Evolutionary conservation across 1,140 invertebrate species (phyloP).

Genomic region (Listronotus bonariensis): DNA sequence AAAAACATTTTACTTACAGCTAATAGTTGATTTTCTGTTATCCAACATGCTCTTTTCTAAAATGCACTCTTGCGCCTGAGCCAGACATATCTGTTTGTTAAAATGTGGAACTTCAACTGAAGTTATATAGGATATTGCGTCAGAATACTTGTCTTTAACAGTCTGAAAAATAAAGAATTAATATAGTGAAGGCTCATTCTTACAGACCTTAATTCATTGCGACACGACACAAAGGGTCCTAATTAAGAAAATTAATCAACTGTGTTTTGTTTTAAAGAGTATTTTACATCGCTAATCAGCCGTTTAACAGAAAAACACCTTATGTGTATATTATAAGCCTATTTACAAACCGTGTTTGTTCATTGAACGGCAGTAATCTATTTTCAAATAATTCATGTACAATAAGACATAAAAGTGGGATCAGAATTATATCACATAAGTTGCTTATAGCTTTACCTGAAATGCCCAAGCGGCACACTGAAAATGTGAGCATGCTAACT

Average conservation of each 20-base stretch:
- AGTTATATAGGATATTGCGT: constrained; percentile 56
- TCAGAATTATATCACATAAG: background rate
- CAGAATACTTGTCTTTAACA: constrained; percentile 69
- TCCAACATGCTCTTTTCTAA: constrained; percentile 97
- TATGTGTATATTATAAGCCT: too few species aligned
- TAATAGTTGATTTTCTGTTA: constrained; percentile 89
- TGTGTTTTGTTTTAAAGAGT: too few species aligned
- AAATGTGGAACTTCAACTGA: constrained; percentile 82
- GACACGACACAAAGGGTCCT: too few species aligned
- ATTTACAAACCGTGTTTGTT: too few species aligned
- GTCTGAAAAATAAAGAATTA: constrained; percentile 35
- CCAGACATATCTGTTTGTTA: constrained; percentile 79
- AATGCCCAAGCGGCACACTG: constrained; percentile 97
- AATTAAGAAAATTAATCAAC: too few species aligned
- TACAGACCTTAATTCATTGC: too few species aligned
- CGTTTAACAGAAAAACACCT: too few species aligned
- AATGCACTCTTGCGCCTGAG: constrained; percentile 97
- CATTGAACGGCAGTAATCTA: too few species aligned
- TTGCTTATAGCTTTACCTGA: constrained; percentile 59
- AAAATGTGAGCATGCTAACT: constrained; percentile 95
- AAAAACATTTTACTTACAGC: constrained; percentile 64
- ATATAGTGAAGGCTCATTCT: too few species aligned
- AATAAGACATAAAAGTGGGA: too few species aligned
- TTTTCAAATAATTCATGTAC: too few species aligned
- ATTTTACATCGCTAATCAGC: too few species aligned